Base-by-base conservation (phyloP, 2,113 vertebrate genomes). In the Oreotrochilus melanogaster region DNA sequence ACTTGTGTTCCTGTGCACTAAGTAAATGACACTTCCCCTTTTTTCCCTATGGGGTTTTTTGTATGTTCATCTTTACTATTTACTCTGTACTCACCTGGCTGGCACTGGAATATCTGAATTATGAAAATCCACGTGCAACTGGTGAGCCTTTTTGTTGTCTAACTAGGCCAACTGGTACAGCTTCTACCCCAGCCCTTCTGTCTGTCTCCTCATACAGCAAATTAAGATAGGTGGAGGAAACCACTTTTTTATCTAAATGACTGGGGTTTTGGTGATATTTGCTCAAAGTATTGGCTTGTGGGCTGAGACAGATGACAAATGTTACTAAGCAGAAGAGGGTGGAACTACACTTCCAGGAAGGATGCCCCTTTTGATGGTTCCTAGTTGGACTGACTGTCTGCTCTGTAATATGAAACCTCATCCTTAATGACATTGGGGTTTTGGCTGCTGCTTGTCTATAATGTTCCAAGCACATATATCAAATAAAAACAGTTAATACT, bases 1-100 rank as follows among this genome's bases (percentile, higher is more conserved):
- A 67, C 94, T 96, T 96, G 91, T 94, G 23, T 91, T 95, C 84
- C 60, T 88, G 90, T 89, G 92, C 86, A 96, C 86, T 89, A 79
- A 89, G 86, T 83, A 88, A 96, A 96, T 88, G 83, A 90, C 62
- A 87, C 81, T 88, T 94, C 43, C 39, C 78, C 90, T 94, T 97
- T 95, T 94, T 96, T 95, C 67, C 27, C 35, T 2, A 6, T 61
- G 39, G 39, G 39, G 39, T 97, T 67, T 74, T 73, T 45, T 89
- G 89, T 82, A 79, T 83, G 62, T 61, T 80, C 80, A 19, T 73
- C 87, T 47, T 67, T 60, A 37, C 78, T 92, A 42, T 91, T 93
- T 93, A 64, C 50, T 50, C 22, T 79, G 61, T 71, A 74, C 58
- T 94, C 71, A 92, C 80, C 94, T 92, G 91, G 73, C 50, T 90